These are phyloP conservation scores for Hypercompe scribonia DNA, from an alignment of 2,888 invertebrate genomes.

Conservation along the genomic window DNA sequence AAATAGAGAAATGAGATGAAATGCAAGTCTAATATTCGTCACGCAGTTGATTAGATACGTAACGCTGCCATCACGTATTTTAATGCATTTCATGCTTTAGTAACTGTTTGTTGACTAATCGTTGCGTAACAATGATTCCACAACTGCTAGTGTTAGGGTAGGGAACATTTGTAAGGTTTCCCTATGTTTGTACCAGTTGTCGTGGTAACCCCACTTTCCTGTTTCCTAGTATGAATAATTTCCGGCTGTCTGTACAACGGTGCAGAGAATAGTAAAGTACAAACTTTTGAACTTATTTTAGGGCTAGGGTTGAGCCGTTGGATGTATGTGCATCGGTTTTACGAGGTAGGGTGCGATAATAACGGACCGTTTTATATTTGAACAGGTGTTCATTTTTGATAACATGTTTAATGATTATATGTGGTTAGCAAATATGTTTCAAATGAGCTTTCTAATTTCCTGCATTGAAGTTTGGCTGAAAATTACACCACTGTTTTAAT, in stretches of 20 bases:
- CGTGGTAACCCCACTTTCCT: constrained; percentile 72
- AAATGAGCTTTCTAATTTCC: neutral
- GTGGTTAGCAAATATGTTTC: neutral
- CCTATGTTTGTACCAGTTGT: constrained; percentile 77
- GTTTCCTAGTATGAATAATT: constrained; percentile 68
- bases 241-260: constrained; percentile 71
- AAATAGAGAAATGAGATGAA: constrained; percentile 20
- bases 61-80: constrained; percentile 26
- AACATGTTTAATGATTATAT: neutral
- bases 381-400: neutral
- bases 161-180: constrained; percentile 67
- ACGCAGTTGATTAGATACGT: constrained; percentile 9
- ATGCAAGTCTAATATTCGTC: constrained; percentile 8
- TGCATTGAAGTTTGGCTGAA: neutral
- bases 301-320: constrained; percentile 32
- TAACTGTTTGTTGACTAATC: constrained; percentile 47
- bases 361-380: neutral
- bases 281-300: constrained; percentile 45
- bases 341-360: constrained; percentile 6
- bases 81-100: constrained; percentile 31
- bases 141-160: constrained; percentile 26
- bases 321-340: constrained; percentile 18
- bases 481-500: neutral
- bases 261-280: constrained; percentile 41
- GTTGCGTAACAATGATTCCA: constrained; percentile 51